Percentiles rank a stretch among this genome's conserved stretches.
These are phyloP conservation scores for Neodiprion fabricii DNA, from an alignment of 1,140 invertebrate genomes.

Conservation along the genomic window DNA sequence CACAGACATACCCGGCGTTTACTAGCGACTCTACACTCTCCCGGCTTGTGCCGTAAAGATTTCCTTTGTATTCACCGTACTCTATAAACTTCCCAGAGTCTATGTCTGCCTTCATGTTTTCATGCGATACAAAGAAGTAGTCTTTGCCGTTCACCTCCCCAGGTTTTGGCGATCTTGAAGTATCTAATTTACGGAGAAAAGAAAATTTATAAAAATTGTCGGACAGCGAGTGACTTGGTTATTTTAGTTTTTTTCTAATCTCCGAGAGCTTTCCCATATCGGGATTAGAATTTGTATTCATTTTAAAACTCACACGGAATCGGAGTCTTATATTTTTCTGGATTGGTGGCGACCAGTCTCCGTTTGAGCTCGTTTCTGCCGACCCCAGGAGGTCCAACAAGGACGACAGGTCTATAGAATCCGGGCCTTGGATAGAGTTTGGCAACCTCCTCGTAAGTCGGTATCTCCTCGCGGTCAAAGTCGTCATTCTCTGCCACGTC, in stretches of 20 bases:
- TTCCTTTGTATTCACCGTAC: conserved; percentile 96
- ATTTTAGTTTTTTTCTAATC: neutral
- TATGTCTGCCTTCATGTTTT: conserved; percentile 93
- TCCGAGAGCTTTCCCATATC: neutral
- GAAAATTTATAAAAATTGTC: neutral
- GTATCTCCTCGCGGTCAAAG: conserved; percentile 91
- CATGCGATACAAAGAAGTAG: conserved; percentile 90
- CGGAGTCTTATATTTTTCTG: conserved; percentile 90
- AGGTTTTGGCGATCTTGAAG: conserved; percentile 80
- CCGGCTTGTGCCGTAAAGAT: conserved; percentile 93
- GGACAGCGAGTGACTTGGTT: neutral
- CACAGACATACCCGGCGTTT: conserved; percentile 86
- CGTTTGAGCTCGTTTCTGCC: conserved; percentile 93
- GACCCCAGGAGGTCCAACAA: conserved; percentile 95
- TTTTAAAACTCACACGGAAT: conserved; percentile 84
- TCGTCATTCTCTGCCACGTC: conserved; percentile 92
- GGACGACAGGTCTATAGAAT: conserved; percentile 85
- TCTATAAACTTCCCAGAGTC: conserved; percentile 91
- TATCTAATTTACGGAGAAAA: conserved; percentile 71
- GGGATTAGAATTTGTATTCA: neutral
- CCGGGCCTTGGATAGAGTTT: conserved; percentile 88
- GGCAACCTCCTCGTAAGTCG: conserved; percentile 95
- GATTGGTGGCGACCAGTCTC: conserved; percentile 84
- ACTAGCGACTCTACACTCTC: conserved; percentile 90
- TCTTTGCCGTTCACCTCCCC: conserved; percentile 93